phyloP scores from a whole-genome alignment of 1,140 invertebrate species.

The Drosophila fuyamai region DNA sequence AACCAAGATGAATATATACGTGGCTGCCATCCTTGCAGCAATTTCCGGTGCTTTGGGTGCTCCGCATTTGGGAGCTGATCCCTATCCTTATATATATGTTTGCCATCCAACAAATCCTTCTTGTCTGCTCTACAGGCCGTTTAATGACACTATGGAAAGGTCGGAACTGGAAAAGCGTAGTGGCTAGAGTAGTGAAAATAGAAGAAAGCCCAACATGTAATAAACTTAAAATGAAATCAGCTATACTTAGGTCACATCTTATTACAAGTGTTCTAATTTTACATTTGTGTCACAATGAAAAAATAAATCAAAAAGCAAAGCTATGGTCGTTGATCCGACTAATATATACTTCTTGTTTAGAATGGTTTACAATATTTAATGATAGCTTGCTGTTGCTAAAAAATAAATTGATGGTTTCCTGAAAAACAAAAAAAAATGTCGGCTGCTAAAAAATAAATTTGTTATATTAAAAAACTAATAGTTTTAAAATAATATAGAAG shows the following conservation, averaged over 20 bases:
- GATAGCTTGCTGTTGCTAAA: too few species aligned
- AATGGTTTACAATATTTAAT: too few species aligned
- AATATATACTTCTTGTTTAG: too few species aligned
- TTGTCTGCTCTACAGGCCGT: background rate
- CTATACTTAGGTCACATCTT: slow-evolving; percentile 8
- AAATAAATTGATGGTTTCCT: too few species aligned
- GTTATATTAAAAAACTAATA: too few species aligned
- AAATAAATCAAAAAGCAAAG: background rate
- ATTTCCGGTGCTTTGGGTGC: background rate
- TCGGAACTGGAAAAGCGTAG: background rate
- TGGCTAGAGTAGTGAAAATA: background rate
- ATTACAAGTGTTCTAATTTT: slow-evolving; percentile 2
- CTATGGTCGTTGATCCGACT: too few species aligned
- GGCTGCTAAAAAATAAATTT: too few species aligned
- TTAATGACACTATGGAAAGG: background rate
- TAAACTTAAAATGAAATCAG: background rate
- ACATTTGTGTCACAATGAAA: background rate
- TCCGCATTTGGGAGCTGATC: background rate
- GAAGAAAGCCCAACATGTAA: background rate
- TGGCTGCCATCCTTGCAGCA: background rate
- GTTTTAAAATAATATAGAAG: too few species aligned
- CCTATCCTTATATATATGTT: slow-evolving; percentile 7
- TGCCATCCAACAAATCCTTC: background rate
- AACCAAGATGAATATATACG: background rate
- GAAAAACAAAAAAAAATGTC: too few species aligned